phyloP scores from a whole-genome alignment of 2,797 vertebrate genomes.

The Choloepus didactylus region DNA sequence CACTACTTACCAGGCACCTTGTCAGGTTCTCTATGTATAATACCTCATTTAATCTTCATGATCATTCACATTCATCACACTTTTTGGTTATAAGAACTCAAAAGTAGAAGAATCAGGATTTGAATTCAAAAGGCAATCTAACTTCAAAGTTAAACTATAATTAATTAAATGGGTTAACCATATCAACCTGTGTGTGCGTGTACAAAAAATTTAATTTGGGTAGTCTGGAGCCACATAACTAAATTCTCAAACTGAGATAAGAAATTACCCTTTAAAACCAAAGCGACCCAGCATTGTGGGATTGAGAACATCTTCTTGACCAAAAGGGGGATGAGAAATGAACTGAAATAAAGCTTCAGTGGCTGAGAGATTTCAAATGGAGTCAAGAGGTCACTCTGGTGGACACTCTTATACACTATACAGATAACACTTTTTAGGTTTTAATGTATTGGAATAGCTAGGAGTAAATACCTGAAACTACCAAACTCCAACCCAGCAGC shows the following conservation, averaged over 20 bases:
- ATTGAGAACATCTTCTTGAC: no score
- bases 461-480: no score
- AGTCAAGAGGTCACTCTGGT: no score
- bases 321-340: no score
- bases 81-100: neutral
- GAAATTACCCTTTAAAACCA: neutral
- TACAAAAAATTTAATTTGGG: neutral
- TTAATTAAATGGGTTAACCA: neutral
- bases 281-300: no score
- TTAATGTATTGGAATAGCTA: no score
- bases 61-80: neutral
- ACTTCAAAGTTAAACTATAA: neutral
- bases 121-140: neutral
- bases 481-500: no score
- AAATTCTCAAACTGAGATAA: neutral
- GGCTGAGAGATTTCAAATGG: no score
- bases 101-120: conserved; percentile 4
- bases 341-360: no score
- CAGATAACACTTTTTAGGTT: no score
- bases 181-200: neutral
- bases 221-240: neutral
- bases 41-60: neutral
- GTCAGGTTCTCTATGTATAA: neutral
- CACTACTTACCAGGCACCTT: neutral
- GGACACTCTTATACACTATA: no score